Conservation (phyloP, 1,140 invertebrate species). For the Heliconius himera region DNA sequence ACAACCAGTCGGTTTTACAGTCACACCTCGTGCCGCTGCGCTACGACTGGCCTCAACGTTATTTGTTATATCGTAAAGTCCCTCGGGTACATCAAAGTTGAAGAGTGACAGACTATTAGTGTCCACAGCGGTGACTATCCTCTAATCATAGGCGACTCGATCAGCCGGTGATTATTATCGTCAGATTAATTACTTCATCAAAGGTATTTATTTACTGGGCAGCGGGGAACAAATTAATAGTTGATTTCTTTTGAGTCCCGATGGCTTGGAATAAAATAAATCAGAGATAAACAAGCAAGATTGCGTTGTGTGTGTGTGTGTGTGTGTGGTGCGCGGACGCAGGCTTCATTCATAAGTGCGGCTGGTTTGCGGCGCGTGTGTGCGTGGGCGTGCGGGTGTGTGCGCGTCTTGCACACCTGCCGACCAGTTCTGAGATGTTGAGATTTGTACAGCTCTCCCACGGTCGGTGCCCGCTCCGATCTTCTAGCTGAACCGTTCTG, state of each 20-base stretch:
- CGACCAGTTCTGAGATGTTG: conserved; percentile 81
- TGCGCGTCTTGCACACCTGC: conserved; percentile 71
- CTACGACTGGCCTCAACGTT: too few species aligned
- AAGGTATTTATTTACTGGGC: conserved; percentile 63
- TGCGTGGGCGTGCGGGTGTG: conserved; percentile 46
- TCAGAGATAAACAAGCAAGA: conserved; percentile 76
- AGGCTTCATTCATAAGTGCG: conserved; percentile 78
- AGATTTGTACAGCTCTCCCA: conserved; percentile 80
- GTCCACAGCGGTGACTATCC: conserved; percentile 40
- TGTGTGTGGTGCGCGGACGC: conserved; percentile 51
- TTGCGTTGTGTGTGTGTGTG: conserved; percentile 51
- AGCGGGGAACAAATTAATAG: conserved; percentile 74
- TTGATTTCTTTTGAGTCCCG: conserved; percentile 67
- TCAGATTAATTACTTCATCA: conserved; percentile 76
- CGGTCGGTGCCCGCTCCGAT: conserved; percentile 75
- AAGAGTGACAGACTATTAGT: conserved; percentile 44
- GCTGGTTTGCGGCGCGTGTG: conserved; percentile 49
- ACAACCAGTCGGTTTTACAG: too few species aligned
- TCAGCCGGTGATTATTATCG: conserved; percentile 67
- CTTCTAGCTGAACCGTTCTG: conserved; percentile 69
- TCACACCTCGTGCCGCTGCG: too few species aligned
- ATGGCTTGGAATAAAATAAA: conserved; percentile 76
- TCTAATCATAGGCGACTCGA: conserved; percentile 54
- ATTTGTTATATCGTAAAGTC: conserved; percentile 37
- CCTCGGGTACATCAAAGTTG: conserved; percentile 38